Evolutionary conservation across 92 coral and sea anemone species (phyloP), one percentile per base, ranked within the genome.

Genomic region (Palythoa grandiflora): DNA sequence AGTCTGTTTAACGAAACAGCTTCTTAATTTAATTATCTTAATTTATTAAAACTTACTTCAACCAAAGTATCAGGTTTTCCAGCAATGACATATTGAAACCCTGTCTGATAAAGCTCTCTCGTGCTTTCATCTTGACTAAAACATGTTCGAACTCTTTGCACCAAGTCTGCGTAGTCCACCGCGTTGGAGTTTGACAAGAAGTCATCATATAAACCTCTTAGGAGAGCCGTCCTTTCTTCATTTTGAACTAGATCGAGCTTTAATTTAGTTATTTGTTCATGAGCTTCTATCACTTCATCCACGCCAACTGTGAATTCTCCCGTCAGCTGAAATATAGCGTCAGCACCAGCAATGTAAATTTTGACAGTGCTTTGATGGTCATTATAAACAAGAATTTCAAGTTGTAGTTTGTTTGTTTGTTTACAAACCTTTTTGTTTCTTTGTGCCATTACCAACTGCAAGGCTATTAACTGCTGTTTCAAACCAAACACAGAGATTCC

Each of bases 361-460:
- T 14, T 57, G 8, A 68, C 36, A 68, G 8, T 11, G 3, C n/a
- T 28, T 28, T 28, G 28, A 28, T 28, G 28, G 28, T 28, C 28
- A 28, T 28, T 28, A 0, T 28, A 28, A 28, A 28, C 28, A 28
- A 28, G 38, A 38, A 73, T 72, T 71, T 20, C 48, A 52, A 51
- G 20, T 51, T 19, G 20, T 2, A 28, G 11, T 28, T 28, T 28
- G 0, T 66, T 66, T 17, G 7, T 28, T 10, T 17, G 6, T 66
- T 61, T 65, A 19, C 44, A 21, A 88, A 94, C 98, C 94, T 93
- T 71, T 88, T 95, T 95, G 77, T 93, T 91, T 21, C 83, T 84
- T 79, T 93, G 92, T 54, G 98, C 98, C 98, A 93, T 93, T 40
- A 93, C 90, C 81, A 95, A 84, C 76, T 95, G 98, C 70, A 95